A percentile compares a stretch with the other conserved stretches of the same genome.
phyloP scores from a whole-genome alignment of 2,113 vertebrate species.

The Panthera tigris region DNA sequence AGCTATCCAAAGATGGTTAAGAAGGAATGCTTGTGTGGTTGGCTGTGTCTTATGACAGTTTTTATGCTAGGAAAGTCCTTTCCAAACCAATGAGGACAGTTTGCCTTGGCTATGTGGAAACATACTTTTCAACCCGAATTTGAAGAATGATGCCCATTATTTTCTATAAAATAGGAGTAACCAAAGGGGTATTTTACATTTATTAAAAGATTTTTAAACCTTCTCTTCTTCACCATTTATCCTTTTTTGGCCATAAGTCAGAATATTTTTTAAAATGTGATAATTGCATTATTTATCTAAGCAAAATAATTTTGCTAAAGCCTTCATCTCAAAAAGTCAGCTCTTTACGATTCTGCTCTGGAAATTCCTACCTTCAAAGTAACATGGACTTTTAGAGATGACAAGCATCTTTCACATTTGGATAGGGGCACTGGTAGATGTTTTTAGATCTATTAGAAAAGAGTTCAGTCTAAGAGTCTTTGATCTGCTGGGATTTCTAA shows the following conservation, averaged over 20 bases:
- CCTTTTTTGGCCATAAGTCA: not conserved
- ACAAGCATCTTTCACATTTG: not conserved
- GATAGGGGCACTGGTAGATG: not conserved
- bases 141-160: not conserved
- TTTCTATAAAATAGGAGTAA: not conserved
- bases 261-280: not conserved
- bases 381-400: not conserved
- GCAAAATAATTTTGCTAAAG: conserved; percentile 26
- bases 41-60: not conserved
- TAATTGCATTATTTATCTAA: not conserved
- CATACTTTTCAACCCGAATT: not conserved
- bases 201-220: not conserved
- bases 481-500: conserved; percentile 50
- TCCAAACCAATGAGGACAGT: not conserved
- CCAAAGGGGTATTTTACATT: not conserved
- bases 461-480: conserved; percentile 22
- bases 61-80: not conserved
- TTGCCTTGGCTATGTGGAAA: not conserved
- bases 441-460: conserved; percentile 37
- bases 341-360: not conserved
- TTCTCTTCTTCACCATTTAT: not conserved
- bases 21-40: not conserved
- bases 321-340: not conserved
- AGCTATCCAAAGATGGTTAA: not conserved
- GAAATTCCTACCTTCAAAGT: conserved; percentile 22